Conservation (phyloP, 2,888 invertebrate species). For the Fragum fragum region DNA sequence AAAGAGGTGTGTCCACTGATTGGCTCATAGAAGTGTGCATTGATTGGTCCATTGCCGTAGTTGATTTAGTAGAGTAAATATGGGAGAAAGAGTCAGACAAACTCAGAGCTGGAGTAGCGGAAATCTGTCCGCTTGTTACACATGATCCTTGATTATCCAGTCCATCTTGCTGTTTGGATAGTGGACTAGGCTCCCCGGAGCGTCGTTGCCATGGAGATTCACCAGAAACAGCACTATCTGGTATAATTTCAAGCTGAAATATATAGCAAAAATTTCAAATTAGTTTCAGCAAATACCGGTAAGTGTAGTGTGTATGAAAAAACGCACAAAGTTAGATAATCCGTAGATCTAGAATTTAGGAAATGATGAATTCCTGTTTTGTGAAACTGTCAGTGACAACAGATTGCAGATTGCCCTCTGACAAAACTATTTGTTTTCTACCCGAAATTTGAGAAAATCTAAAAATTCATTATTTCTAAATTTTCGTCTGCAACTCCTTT, state of each 20-base stretch:
- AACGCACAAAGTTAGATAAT: too few species aligned
- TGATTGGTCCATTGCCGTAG: conserved; percentile 52
- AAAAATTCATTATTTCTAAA: too few species aligned
- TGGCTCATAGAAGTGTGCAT: conserved; percentile 30
- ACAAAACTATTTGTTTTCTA: too few species aligned
- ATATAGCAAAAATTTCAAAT: not conserved
- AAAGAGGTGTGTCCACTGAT: conserved; percentile 45
- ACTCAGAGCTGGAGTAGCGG: conserved; percentile 60
- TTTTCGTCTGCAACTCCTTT: too few species aligned
- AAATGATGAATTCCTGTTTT: too few species aligned
- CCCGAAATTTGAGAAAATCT: too few species aligned
- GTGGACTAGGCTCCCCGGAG: conserved; percentile 56
- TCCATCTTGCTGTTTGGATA: conserved; percentile 51
- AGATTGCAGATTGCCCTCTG: too few species aligned
- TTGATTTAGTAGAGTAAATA: conserved; percentile 32
- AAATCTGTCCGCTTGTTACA: conserved; percentile 49
- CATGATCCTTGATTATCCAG: conserved; percentile 33
- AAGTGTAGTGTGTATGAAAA: too few species aligned
- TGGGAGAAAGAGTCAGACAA: conserved; percentile 65
- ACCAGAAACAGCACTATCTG: conserved; percentile 38
- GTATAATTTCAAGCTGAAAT: conserved; percentile 42
- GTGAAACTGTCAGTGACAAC: too few species aligned
- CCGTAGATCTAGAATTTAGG: too few species aligned
- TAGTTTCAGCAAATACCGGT: too few species aligned
- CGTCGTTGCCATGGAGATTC: conserved; percentile 70